Evolutionary conservation across 2,888 invertebrate species (phyloP), one percentile per base, ranked within the genome.

Genomic region (Thalpophila matura): DNA sequence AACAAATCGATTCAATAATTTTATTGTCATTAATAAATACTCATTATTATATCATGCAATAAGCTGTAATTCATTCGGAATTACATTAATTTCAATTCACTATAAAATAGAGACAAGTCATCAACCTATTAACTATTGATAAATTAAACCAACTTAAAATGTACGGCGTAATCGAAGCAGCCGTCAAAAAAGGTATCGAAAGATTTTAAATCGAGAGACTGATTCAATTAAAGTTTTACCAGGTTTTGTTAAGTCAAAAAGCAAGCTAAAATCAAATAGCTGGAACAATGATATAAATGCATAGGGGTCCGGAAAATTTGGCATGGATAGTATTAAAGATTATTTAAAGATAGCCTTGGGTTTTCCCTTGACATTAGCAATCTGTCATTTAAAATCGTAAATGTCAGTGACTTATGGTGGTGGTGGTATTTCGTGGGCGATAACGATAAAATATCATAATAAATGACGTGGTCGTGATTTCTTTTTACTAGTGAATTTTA

Each of bases 361-460:
- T 50, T 38, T 73, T 70, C 55, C 82, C 82, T 81, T 85, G 84
- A 82, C 81, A 78, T 80, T 79, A 70, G 33, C 47, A 62, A 67
- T 70, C 56, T 56, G 49, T 74, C 70, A 60, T 73, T 67, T 43
- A 26, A 33, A 80, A 74, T 77, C 57, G 27, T 57, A 53, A 50
- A 79, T 71, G 82, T 81, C 83, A 82, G 73, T 82, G 83, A 82
- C 85, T 76, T 82, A 83, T 83, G 80, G 46, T n/a, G n/a, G n/a
- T 42, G 50, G 42, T 70, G 67, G 71, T 47, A 71, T 79, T 65
- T 74, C 47, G 64, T 64, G 40, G 29, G 31, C 54, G 80, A 79
- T 79, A 74, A 56, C 62, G 75, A 75, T 80, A 73, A 77, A 74
- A n/a, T 54, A 55, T 37, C 56, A 58, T 66, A 49, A 51, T 18